A percentile compares a stretch with the other conserved stretches of the same genome.
Evolutionary conservation across 2,888 invertebrate species (phyloP).

Genomic region (Silvanus unidentatus): DNA sequence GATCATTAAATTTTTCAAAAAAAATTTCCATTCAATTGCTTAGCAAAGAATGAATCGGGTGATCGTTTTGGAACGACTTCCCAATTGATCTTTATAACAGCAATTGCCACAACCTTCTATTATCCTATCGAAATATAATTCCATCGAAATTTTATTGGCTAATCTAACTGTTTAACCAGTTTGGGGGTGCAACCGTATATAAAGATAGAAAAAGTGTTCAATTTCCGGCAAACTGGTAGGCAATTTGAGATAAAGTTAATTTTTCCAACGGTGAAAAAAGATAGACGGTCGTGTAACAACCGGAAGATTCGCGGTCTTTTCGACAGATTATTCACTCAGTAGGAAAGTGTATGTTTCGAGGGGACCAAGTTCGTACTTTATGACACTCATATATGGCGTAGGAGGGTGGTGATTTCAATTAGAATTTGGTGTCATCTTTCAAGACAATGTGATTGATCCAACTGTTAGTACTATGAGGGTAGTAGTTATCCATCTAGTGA

Average conservation of each 20-base stretch:
- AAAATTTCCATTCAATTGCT: too few species aligned
- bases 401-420: slow-evolving; percentile 2
- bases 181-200: slow-evolving; percentile 9
- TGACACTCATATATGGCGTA: too few species aligned
- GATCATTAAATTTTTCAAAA: too few species aligned
- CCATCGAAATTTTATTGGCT: slow-evolving; percentile 13
- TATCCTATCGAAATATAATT: not conserved
- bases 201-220: slow-evolving; percentile 23
- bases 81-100: not conserved
- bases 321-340: slow-evolving; percentile 23
- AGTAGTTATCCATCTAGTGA: too few species aligned
- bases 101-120: not conserved
- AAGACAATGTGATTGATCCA: too few species aligned
- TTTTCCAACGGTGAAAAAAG: slow-evolving; percentile 18
- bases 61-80: not conserved
- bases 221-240: slow-evolving; percentile 21
- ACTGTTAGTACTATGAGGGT: too few species aligned
- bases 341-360: slow-evolving; percentile 4
- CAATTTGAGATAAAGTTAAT: slow-evolving; percentile 27
- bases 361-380: too few species aligned
- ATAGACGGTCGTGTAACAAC: slow-evolving; percentile 20
- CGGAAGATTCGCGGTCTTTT: slow-evolving; percentile 18
- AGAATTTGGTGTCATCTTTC: not conserved
- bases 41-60: too few species aligned
- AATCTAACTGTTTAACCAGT: slow-evolving; percentile 21